Conservation (phyloP, 2,888 invertebrate genomes). For the Lasioglossum leucozonium region DNA sequence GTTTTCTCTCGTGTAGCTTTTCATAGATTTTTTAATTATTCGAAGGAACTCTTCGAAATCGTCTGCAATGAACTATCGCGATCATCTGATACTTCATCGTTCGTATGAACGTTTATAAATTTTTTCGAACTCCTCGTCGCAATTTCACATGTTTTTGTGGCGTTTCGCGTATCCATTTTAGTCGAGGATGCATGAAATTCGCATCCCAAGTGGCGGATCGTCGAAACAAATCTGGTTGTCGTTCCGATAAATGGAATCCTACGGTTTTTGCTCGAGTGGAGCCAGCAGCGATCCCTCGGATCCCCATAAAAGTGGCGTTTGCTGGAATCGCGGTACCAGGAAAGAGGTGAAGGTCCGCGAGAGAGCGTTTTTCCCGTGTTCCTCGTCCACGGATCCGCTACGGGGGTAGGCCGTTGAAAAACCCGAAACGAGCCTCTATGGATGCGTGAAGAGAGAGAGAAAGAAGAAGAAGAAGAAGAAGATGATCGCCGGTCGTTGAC, state of each 20-base stretch:
- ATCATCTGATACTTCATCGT: not conserved
- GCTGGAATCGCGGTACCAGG: slow-evolving; percentile 3
- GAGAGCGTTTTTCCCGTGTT: slow-evolving; percentile 24
- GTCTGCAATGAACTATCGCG: not conserved
- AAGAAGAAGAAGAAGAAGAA: slow-evolving; percentile 22
- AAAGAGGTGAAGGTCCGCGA: slow-evolving; percentile 37
- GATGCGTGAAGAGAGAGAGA: slow-evolving; percentile 47
- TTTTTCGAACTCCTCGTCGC: not conserved
- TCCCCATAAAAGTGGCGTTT: not conserved
- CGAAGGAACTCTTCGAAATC: too few species aligned
- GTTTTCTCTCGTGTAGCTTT: too few species aligned
- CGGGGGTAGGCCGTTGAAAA: slow-evolving; percentile 35
- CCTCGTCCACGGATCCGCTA: slow-evolving; percentile 32
- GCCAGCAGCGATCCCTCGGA: not conserved
- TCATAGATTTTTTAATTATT: too few species aligned
- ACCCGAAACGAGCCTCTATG: slow-evolving; percentile 55
- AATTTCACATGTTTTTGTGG: not conserved
- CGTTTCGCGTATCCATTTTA: not conserved
- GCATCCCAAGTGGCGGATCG: not conserved
- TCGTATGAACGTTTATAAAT: not conserved
- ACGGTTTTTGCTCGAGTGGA: not conserved
- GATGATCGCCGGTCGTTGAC: slow-evolving; percentile 48
- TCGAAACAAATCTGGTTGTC: not conserved
- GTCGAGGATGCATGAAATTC: not conserved
- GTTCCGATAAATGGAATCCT: not conserved